Conservation (phyloP, 2,797 vertebrate species). For the Halcyon leucocephala region DNA sequence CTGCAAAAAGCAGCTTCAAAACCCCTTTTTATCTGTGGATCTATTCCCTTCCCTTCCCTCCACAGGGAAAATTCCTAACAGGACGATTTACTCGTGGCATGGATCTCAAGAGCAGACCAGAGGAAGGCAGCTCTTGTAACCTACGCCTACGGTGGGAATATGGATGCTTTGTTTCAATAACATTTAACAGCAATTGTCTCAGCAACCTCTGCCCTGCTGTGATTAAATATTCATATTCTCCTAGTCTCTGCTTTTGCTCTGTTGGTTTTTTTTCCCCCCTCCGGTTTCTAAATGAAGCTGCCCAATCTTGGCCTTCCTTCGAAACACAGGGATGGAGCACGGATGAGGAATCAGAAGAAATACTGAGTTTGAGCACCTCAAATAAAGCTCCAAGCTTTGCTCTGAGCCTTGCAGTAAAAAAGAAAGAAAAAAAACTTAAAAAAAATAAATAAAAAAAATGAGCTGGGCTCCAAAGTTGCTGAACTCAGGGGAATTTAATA, state of each 20-base stretch:
- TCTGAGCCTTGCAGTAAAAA: background rate
- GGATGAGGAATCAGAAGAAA: background rate
- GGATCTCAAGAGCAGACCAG: background rate
- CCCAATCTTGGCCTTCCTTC: background rate
- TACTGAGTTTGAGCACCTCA: background rate
- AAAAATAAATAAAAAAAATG: background rate
- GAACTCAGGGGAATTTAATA: slow-evolving; percentile 38
- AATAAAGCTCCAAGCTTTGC: background rate
- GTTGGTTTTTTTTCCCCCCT: background rate
- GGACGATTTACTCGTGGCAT: background rate
- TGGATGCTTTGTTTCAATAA: slow-evolving; percentile 67
- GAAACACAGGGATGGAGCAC: background rate
- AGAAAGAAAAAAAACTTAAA: background rate
- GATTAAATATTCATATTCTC: slow-evolving; percentile 70
- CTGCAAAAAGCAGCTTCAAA: background rate
- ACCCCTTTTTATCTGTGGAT: background rate
- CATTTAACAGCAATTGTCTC: slow-evolving; percentile 63
- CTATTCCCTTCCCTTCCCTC: background rate
- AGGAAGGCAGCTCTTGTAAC: background rate
- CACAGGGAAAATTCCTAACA: background rate
- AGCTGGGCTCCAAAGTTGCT: slow-evolving; percentile 4
- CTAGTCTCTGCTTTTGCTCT: background rate
- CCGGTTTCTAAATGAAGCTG: slow-evolving; percentile 8
- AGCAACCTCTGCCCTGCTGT: slow-evolving; percentile 18
- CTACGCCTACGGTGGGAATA: background rate